Base-by-base conservation (phyloP, 2,888 invertebrate species). In the Seira ritae region DNA sequence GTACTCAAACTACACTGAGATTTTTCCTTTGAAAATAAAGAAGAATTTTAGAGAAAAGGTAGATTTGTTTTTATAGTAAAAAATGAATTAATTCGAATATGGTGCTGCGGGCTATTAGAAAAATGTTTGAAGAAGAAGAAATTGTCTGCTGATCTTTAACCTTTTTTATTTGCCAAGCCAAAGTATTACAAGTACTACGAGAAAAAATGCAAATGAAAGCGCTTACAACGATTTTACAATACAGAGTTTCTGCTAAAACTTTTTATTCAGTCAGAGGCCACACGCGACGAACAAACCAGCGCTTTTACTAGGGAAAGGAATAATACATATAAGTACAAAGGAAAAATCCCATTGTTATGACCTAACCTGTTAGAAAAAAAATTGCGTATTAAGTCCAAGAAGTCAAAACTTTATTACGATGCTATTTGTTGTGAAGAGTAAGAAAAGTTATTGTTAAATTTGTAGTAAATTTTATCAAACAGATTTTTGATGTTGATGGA, bases 401-500 rank as follows among this genome's bases (percentile, higher is more conserved):
- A 55, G 31, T 4, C 2, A 31, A 31, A 31, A 4, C 3, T 62
- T 62, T 62, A 62, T 62, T 62, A 20, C 20, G 62, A 62, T 8
- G n/a, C 10, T 65, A 76, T 66, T 81, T 76, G 76, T 81, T 71
- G 76, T 20, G 80, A 31, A 19, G 12, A 62, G 22, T 10, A 10
- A 50, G 62, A 68, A 69, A 68, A 50, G 22, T 74, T 62, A 60
- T 81, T 81, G 81, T 81, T 81, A 75, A 81, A 81, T 22, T 71
- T 81, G 81, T 81, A 81, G 80, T n/a, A 80, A 75, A 81, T 76
- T 81, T 76, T 81, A 81, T 81, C 46, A 31, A 72, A 72, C 19
- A 37, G 70, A 6, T 19, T 62, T 62, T 62, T 62, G 62, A 62
- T 62, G 55, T 55, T 71, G 71, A 76, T 76, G 81, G 22, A 76